Percentiles rank a stretch among this genome's conserved stretches.
Evolutionary conservation across 2,113 vertebrate genomes (phyloP).

Genomic region (Alexandromys fortis): DNA sequence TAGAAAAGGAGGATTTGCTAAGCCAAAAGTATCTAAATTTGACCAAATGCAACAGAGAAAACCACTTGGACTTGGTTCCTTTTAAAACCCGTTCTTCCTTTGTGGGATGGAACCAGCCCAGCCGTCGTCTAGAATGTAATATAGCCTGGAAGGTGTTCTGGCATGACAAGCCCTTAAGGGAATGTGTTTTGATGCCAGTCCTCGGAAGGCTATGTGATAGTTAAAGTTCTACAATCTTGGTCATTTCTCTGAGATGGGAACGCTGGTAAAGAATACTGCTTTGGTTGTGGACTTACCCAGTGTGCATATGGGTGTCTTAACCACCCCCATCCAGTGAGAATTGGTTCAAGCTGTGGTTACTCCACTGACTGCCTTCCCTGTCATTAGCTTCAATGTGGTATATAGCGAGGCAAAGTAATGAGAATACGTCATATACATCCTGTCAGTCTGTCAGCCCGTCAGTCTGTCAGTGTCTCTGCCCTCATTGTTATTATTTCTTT

Average conservation of each 20-base stretch:
- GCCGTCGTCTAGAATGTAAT: neutral
- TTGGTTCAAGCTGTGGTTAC: neutral
- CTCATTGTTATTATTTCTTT: neutral
- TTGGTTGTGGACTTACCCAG: neutral
- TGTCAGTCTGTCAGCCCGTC: neutral
- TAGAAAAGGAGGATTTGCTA: too few relatives aligned
- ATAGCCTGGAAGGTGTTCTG: neutral
- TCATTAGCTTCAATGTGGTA: neutral
- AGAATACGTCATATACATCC: neutral
- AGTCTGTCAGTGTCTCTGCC: neutral
- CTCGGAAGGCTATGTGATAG: neutral
- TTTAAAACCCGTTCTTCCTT: constrained; percentile 48
- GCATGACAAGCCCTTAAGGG: constrained; percentile 12
- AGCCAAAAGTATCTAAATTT: constrained; percentile 46
- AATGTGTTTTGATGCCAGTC: neutral
- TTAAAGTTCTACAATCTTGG: neutral
- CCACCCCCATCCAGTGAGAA: too few relatives aligned
- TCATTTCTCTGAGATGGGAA: constrained; percentile 19
- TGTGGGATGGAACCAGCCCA: too few relatives aligned
- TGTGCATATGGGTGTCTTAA: neutral
- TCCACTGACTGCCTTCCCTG: neutral
- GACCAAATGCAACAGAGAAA: constrained; percentile 65
- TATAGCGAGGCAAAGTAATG: neutral
- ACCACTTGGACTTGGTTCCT: constrained; percentile 35
- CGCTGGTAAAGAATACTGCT: neutral